A percentile compares a stretch with the other conserved stretches of the same genome.
Evolutionary conservation across 2,113 vertebrate species (phyloP).

Genomic region (Pseudorectes ferrugineus): DNA sequence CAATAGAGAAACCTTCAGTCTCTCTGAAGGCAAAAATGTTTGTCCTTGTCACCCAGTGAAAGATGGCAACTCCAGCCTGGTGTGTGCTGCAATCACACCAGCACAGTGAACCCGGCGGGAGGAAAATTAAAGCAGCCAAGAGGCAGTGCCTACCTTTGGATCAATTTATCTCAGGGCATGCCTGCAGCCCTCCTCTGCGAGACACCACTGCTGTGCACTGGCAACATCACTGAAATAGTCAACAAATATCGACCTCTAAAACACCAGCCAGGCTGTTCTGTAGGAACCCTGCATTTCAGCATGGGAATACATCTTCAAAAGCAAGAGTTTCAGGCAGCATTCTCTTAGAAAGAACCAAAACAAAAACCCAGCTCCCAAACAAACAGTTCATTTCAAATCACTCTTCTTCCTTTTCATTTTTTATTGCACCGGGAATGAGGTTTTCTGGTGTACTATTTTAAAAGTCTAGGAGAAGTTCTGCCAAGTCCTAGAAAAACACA

Average conservation of each 20-base stretch:
- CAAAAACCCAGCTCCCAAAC: not conserved
- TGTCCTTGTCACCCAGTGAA: conserved; percentile 7
- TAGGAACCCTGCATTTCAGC: not conserved
- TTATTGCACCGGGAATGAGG: not conserved
- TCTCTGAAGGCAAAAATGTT: not conserved
- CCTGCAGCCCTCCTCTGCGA: not conserved
- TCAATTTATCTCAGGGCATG: not conserved
- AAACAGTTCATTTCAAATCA: not conserved
- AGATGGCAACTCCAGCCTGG: not conserved
- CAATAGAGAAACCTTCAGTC: not conserved
- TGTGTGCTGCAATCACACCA: not conserved
- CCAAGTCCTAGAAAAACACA: conserved; percentile 37
- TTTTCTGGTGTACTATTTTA: conserved; percentile 27
- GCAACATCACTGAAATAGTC: not conserved
- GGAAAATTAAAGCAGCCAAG: not conserved
- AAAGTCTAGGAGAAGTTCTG: conserved; percentile 3
- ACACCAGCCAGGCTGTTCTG: not conserved
- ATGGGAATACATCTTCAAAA: conserved; percentile 29
- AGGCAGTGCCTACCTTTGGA: not conserved
- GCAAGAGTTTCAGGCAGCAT: not conserved
- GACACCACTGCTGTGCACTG: not conserved
- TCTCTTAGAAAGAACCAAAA: not conserved
- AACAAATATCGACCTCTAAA: not conserved
- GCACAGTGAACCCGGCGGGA: not conserved
- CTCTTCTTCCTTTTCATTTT: conserved; percentile 11